Evolutionary conservation across 2,113 vertebrate species (phyloP).

Genomic region (Hippolais icterina): DNA sequence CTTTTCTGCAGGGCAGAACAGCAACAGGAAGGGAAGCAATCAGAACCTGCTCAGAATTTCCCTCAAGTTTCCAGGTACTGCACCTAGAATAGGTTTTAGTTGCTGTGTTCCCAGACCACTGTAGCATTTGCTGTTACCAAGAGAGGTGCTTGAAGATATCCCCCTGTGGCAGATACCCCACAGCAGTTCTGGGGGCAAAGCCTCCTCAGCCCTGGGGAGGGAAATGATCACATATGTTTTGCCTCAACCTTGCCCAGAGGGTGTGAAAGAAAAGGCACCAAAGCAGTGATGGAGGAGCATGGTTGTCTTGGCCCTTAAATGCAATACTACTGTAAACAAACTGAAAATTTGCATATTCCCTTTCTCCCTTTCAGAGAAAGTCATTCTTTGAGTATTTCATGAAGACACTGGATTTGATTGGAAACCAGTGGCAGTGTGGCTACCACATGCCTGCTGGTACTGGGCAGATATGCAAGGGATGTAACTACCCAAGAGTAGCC

Average conservation of each 20-base stretch:
- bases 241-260: neutral
- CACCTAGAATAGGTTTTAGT: neutral
- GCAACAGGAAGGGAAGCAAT: neutral
- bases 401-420: neutral
- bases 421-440: neutral
- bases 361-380: neutral
- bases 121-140: neutral
- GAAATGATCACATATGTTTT: accelerated
- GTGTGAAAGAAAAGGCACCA: neutral
- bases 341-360: neutral
- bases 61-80: neutral
- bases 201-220: neutral
- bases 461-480: neutral
- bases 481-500: neutral
- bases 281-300: neutral
- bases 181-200: neutral
- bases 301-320: neutral
- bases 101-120: neutral
- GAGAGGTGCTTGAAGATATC: neutral
- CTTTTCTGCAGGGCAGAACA: neutral
- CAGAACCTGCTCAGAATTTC: neutral
- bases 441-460: neutral
- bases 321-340: neutral
- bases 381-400: neutral
- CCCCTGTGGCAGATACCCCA: neutral